Evolutionary conservation across 2,113 vertebrate species (phyloP), one percentile per base, ranked within the genome.

Genomic region (Phasianus colchicus): DNA sequence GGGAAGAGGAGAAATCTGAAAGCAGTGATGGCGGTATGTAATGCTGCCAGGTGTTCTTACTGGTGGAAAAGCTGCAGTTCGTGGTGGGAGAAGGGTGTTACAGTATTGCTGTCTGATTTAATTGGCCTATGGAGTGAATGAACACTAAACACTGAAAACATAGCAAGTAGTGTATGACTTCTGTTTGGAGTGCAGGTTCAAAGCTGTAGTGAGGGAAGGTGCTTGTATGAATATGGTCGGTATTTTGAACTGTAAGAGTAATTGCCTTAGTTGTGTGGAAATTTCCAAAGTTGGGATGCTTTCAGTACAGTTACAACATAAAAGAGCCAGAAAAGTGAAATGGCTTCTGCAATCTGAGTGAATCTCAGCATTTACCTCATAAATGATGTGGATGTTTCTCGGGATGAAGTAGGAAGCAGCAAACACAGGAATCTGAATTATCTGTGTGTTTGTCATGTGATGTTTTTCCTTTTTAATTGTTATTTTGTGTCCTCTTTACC

Each of bases 111-210:
- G 52, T 7, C 4, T 70, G 43, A 25, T 73, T 50, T 48, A 57
- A 20, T 20, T 67, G 30, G 40, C 20, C 21, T 67, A 55, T 72
- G 47, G 58, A 38, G 42, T 48, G 45, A 61, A 25, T 57, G 19
- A 73, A 30, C 0, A 2, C 1, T 57, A 15, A 73, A 30, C 0
- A 2, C 1, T 0, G 40, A 73, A 57, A 61, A 45, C 1, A 0
- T 66, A 50, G 48, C 16, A 21, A 43, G 14, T 24, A 24, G 43
- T 4, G 9, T 43, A 22, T 72, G 58, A 30, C 42, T 60, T 36
- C 6, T n/a, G 6, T 48, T 76, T 81, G 17, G 76, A 42, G 17
- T 54, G 30, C 25, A 42, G 47, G 30, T 55, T 38, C 0, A 1
- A 78, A 34, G 48, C n/a, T 2, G 1, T 24, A 27, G 25, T 9